These are phyloP conservation scores for Trachemys scripta DNA, from an alignment of 2,113 vertebrate genomes.

Conservation along the genomic window DNA sequence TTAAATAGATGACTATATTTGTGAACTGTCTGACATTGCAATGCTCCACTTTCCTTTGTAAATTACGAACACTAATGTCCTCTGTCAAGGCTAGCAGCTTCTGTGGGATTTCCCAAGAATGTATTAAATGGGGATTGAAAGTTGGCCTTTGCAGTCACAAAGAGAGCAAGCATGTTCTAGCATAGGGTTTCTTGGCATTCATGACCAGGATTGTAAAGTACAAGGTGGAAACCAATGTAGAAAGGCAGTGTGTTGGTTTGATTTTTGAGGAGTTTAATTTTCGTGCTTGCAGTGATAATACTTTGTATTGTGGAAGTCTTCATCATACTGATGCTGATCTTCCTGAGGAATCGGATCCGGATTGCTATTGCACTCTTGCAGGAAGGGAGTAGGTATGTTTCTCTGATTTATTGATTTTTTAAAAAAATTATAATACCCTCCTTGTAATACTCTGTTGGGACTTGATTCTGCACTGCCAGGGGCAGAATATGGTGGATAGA, in stretches of 20 bases:
- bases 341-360: constrained; percentile 88
- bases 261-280: constrained; percentile 14
- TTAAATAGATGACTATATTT: constrained; percentile 1
- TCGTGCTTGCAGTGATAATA: constrained; percentile 86
- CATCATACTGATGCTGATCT: constrained; percentile 90
- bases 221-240: background rate
- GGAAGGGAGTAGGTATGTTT: constrained; percentile 93
- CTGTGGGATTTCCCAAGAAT: background rate
- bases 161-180: background rate
- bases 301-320: constrained; percentile 86
- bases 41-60: background rate
- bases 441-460: background rate
- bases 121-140: constrained; percentile 7
- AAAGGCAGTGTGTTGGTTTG: background rate
- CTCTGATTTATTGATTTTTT: background rate
- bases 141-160: background rate
- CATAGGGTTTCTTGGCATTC: background rate
- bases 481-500: background rate
- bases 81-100: background rate
- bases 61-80: background rate
- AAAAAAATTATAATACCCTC: background rate
- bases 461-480: background rate
- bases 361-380: constrained; percentile 91
- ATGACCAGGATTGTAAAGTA: background rate
- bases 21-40: background rate